Conservation (phyloP, 30 jellyfish, hydroid and myxozoan species). For the Cassiopea andromeda region DNA sequence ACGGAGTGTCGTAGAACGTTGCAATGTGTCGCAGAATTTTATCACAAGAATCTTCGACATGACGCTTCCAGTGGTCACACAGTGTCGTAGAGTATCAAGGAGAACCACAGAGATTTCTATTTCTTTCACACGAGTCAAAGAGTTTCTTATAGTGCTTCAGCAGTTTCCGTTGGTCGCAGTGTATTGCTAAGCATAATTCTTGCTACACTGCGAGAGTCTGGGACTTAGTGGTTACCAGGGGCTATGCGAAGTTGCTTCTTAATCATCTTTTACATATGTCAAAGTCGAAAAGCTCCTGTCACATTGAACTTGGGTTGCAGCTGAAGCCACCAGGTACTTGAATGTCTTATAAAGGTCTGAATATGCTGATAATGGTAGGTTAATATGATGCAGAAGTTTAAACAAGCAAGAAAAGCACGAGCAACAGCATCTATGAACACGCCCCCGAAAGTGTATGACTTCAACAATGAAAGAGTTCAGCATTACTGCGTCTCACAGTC, state of each 20-base stretch:
- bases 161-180: too few relatives aligned
- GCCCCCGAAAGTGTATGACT: not conserved
- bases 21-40: too few relatives aligned
- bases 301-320: slow-evolving; percentile 22
- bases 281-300: slow-evolving; percentile 30
- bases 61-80: not conserved
- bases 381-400: slow-evolving; percentile 8
- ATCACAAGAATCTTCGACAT: not conserved
- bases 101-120: too few relatives aligned
- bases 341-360: slow-evolving; percentile 16
- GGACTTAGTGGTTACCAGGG: not conserved
- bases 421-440: slow-evolving; percentile 8
- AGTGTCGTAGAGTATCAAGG: too few relatives aligned
- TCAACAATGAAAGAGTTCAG: too few relatives aligned
- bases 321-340: slow-evolving; percentile 17
- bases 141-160: too few relatives aligned
- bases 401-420: slow-evolving; percentile 26
- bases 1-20: too few relatives aligned
- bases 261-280: slow-evolving; percentile 1
- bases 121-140: too few relatives aligned
- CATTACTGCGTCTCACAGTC: too few relatives aligned
- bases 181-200: not conserved
- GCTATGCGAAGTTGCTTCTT: slow-evolving; percentile 18
- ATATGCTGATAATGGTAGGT: slow-evolving; percentile 22
- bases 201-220: not conserved